phyloP scores from a whole-genome alignment of 2,888 invertebrate species.

The Tyria jacobaeae region DNA sequence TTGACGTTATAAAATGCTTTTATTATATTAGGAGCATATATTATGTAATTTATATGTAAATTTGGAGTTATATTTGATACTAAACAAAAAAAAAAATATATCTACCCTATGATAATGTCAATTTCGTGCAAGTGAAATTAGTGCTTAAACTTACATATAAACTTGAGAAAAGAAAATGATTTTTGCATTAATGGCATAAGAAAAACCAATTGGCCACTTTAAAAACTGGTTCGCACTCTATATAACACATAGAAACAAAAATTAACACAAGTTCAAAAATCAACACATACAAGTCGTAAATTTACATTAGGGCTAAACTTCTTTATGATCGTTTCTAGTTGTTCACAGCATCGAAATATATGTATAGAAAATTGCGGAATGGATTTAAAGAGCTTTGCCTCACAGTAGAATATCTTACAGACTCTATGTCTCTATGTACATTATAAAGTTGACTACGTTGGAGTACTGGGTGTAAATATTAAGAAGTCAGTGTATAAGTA shows the following conservation, averaged over 20 bases:
- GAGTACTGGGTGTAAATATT: background rate
- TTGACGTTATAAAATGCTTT: too few relatives aligned
- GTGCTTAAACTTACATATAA: slow-evolving; percentile 24
- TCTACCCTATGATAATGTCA: too few relatives aligned
- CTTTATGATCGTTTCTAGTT: slow-evolving; percentile 13
- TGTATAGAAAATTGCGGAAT: slow-evolving; percentile 19
- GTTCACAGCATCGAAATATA: slow-evolving; percentile 9
- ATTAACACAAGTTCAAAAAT: too few relatives aligned
- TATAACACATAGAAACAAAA: too few relatives aligned
- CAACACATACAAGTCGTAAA: slow-evolving; percentile 32
- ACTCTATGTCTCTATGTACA: background rate
- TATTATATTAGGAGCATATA: too few relatives aligned
- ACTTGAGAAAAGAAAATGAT: slow-evolving; percentile 12
- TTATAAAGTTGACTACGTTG: background rate
- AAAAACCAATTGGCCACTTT: too few relatives aligned
- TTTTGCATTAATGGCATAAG: too few relatives aligned
- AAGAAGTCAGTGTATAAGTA: background rate
- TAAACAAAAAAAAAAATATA: too few relatives aligned
- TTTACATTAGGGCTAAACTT: slow-evolving; percentile 27
- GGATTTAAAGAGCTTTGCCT: background rate
- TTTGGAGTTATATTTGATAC: too few relatives aligned
- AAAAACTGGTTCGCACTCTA: too few relatives aligned
- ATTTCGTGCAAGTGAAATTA: background rate
- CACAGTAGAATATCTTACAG: background rate
- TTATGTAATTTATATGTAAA: background rate